Evolutionary conservation across 2,797 vertebrate species (phyloP), one percentile per base, ranked within the genome.

Genomic region (Sebastes kiyomatsui): DNA sequence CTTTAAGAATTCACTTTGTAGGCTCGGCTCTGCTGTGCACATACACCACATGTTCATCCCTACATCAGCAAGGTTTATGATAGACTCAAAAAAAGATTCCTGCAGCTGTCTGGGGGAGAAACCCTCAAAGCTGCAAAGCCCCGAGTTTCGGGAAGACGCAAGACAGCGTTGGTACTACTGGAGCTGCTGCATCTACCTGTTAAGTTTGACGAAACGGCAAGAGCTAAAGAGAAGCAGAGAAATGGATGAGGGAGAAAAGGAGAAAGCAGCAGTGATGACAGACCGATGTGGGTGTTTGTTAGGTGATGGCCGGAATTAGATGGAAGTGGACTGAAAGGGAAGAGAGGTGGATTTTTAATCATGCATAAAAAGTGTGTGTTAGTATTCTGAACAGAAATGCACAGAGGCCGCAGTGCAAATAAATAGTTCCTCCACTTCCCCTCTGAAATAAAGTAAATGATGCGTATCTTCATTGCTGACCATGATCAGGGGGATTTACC

Each of bases 361-460:
- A 78, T 84, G 79, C 69, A 79, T 70, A 71, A 52, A 72, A 81
- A 76, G 32, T 49, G 22, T 30, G 66, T 38, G 61, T 92, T 87
- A 79, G 80, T 80, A 84, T 82, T 90, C 83, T 80, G 74, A 62
- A 69, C 32, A 64, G 74, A 88, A 75, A 79, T 27, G 8, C 69
- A 60, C 30, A 56, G 75, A 85, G 74, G 7, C 71, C 11, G 32
- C 66, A 68, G 13, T 56, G 67, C 59, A 79, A 75, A 52, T 38
- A 79, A 65, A 87, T 13, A 67, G 49, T 61, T 79, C 68, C 49
- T 14, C 49, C 46, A n/a, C 46, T 74, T 81, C 73, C 46, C 62
- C 70, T 67, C 46, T 79, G 80, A 68, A 68, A 83, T 90, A 84
- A 90, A 93, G 72, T 72, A 86, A 90, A 91, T 86, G 82, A 88